These are phyloP conservation scores for Pteronotus mesoamericanus DNA, from an alignment of 2,797 vertebrate genomes.

Conservation along the genomic window DNA sequence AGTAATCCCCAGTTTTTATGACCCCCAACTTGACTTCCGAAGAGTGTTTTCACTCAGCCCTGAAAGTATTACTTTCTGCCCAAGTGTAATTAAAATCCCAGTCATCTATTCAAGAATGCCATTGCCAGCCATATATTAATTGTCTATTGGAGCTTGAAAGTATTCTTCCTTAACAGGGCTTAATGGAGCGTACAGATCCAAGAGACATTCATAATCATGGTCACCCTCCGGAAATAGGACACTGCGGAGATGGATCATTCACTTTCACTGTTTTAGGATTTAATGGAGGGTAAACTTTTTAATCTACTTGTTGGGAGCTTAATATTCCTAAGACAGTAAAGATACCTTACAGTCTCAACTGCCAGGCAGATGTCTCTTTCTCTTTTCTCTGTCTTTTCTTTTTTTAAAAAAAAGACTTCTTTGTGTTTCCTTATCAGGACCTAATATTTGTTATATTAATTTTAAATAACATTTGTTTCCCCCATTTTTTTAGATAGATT, in stretches of 20 bases:
- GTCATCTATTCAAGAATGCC: constrained; percentile 67
- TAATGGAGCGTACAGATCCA: constrained; percentile 87
- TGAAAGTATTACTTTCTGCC: constrained; percentile 78
- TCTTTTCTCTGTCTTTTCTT: constrained; percentile 40
- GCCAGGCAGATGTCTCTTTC: constrained; percentile 48
- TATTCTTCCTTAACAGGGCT: constrained; percentile 81
- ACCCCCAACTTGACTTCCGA: constrained; percentile 73
- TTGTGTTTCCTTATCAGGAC: constrained; percentile 54
- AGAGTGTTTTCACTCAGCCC: constrained; percentile 50
- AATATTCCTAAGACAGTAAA: constrained; percentile 60
- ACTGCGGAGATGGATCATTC: constrained; percentile 83
- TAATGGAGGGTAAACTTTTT: constrained; percentile 84
- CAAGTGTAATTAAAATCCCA: constrained; percentile 79
- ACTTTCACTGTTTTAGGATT: constrained; percentile 82
- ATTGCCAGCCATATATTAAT: constrained; percentile 80
- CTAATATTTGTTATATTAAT: constrained; percentile 57
- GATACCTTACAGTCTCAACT: constrained; percentile 27
- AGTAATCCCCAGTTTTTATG: constrained; percentile 77
- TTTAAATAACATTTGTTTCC: background rate
- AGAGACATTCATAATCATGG: constrained; percentile 76
- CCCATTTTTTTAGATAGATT: background rate
- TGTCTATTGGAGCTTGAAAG: constrained; percentile 76
- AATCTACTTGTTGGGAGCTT: constrained; percentile 74
- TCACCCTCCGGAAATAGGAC: constrained; percentile 86
- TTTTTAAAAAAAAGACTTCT: constrained; percentile 20